These are phyloP conservation scores for Lordiphosa mommai DNA, from an alignment of 1,140 invertebrate species.

Conservation along the genomic window DNA sequence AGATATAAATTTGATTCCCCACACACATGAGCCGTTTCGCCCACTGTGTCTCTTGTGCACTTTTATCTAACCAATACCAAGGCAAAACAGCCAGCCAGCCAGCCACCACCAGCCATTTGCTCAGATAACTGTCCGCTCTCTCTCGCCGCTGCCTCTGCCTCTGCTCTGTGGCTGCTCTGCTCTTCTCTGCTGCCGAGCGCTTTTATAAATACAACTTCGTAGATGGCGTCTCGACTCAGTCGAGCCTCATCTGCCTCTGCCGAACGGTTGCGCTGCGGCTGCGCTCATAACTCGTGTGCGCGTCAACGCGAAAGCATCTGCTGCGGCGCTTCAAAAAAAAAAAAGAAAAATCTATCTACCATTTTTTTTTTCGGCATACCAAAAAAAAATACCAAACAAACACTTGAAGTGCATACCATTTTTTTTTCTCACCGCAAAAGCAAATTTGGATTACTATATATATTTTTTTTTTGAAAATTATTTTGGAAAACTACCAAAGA, in stretches of 20 bases:
- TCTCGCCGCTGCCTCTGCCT: conserved; percentile 21
- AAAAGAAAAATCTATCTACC: conserved; percentile 3
- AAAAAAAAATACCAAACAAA: conserved; percentile 20
- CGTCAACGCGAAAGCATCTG: conserved; percentile 66
- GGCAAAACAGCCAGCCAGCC: conserved; percentile 24
- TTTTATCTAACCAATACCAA: conserved; percentile 72
- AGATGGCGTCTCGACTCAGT: conserved; percentile 56
- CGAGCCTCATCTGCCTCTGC: conserved; percentile 57
- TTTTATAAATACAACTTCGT: conserved; percentile 77
- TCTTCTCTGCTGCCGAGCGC: conserved; percentile 9
- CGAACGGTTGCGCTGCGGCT: conserved; percentile 65
- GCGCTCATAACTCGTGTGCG: conserved; percentile 67
- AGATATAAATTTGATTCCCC: too few relatives aligned
- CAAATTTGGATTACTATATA: conserved; percentile 13
- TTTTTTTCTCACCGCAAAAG: conserved; percentile 20
- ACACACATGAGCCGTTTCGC: too few relatives aligned
- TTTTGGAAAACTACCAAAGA: conserved; percentile 23
- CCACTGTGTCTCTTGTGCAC: conserved; percentile 22
- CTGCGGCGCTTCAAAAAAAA: conserved; percentile 36
- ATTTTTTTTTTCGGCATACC: background rate
- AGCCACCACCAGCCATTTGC: conserved; percentile 29
- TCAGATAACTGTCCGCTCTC: conserved; percentile 32
- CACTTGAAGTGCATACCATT: conserved; percentile 28
- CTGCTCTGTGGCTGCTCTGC: conserved; percentile 15
- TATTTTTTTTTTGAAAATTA: conserved; percentile 13